A percentile compares a stretch with the other conserved stretches of the same genome.
Conservation (phyloP, 2,797 vertebrate species). For the Hippopotamyrus pictus region DNA sequence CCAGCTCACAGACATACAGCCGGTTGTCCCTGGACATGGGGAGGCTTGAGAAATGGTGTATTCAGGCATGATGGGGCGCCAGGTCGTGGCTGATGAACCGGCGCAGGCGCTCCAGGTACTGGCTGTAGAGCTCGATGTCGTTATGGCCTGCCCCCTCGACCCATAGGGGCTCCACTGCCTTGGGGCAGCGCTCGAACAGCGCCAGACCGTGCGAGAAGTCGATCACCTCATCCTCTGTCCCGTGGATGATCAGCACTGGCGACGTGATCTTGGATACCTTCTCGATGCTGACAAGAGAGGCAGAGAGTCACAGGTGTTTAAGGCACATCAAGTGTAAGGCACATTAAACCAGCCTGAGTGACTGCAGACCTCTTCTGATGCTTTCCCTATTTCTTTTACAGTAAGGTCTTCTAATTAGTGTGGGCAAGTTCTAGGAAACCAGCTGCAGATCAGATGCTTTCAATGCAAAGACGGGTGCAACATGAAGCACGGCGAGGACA, state of each 20-base stretch:
- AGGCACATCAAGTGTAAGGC: too few relatives aligned
- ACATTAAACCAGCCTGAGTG: not conserved
- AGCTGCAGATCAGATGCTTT: not conserved
- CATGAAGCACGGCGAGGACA: not conserved
- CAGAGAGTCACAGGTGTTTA: not conserved
- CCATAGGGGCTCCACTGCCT: conserved; percentile 96
- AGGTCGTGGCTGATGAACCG: conserved; percentile 96
- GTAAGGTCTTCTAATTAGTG: not conserved
- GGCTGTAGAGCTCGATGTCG: conserved; percentile 98
- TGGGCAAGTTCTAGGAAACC: not conserved
- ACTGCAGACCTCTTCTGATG: not conserved
- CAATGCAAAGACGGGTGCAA: not conserved
- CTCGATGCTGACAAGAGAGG: conserved; percentile 74
- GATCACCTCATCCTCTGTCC: conserved; percentile 95
- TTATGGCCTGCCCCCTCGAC: conserved; percentile 96
- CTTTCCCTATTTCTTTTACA: not conserved
- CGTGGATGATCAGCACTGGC: conserved; percentile 95
- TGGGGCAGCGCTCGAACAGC: conserved; percentile 91
- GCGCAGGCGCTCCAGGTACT: conserved; percentile 94
- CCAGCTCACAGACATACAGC: not conserved
- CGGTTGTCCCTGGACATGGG: not conserved
- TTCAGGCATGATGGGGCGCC: conserved; percentile 74
- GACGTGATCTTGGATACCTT: conserved; percentile 97
- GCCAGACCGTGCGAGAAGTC: conserved; percentile 97
- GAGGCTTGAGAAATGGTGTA: not conserved